Evolutionary conservation across 2,797 vertebrate species (phyloP).

Genomic region (Microctenopoma lineatum): DNA sequence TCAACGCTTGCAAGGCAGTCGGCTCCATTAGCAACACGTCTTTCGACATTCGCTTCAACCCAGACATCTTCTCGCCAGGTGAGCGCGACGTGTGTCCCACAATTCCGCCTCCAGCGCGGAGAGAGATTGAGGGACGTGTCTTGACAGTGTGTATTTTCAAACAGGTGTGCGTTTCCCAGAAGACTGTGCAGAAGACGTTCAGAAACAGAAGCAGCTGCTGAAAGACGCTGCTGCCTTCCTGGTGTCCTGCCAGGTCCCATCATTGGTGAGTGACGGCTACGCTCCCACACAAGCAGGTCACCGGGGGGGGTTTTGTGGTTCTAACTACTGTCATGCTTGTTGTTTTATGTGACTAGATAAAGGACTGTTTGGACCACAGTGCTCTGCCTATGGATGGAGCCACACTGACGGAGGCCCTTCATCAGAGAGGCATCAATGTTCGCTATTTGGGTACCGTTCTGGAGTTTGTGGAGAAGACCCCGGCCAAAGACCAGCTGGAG

Average conservation of each 20-base stretch:
- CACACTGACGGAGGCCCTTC: conserved; percentile 93
- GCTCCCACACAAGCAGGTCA: background rate
- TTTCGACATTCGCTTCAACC: conserved; percentile 98
- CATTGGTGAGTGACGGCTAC: conserved; percentile 82
- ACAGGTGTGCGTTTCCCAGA: conserved; percentile 94
- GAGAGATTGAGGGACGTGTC: background rate
- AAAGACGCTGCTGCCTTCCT: conserved; percentile 95
- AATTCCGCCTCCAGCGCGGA: background rate
- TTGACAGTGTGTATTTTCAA: conserved; percentile 14
- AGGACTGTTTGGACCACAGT: conserved; percentile 95
- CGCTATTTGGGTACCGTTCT: conserved; percentile 94
- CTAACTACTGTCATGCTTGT: background rate
- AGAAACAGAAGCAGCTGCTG: conserved; percentile 96
- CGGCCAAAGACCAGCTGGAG: conserved; percentile 90
- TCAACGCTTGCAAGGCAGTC: conserved; percentile 95
- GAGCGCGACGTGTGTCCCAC: conserved; percentile 7
- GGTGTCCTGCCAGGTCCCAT: conserved; percentile 95
- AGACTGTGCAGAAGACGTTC: conserved; percentile 87
- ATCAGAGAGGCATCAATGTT: conserved; percentile 96
- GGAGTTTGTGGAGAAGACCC: conserved; percentile 89
- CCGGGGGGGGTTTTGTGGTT: background rate
- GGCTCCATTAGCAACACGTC: conserved; percentile 94
- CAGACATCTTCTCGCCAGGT: conserved; percentile 98
- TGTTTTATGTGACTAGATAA: conserved; percentile 84
- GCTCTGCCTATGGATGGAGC: conserved; percentile 96